These are phyloP conservation scores for Phylloscopus whistleri DNA, from an alignment of 2,113 vertebrate species.

Conservation along the genomic window DNA sequence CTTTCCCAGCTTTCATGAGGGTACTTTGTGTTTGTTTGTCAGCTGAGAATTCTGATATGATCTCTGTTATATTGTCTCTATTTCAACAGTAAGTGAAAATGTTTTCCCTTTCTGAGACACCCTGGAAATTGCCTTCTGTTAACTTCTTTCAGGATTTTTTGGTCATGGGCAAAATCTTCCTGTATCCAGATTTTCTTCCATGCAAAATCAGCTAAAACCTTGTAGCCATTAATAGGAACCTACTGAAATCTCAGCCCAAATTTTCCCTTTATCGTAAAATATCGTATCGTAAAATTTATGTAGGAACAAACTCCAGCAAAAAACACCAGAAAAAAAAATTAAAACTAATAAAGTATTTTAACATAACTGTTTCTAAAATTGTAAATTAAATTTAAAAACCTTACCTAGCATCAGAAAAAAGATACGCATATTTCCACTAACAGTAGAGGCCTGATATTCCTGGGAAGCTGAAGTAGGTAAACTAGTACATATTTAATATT, in stretches of 20 bases:
- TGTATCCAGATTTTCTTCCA: background rate
- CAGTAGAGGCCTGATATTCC: background rate
- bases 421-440: background rate
- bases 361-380: background rate
- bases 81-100: background rate
- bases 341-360: background rate
- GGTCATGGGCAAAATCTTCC: background rate
- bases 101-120: background rate
- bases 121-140: background rate
- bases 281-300: background rate
- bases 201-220: background rate
- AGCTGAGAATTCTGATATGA: background rate
- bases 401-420: background rate
- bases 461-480: background rate
- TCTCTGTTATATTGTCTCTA: background rate
- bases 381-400: background rate
- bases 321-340: accelerated
- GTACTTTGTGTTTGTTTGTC: background rate
- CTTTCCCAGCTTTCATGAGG: background rate
- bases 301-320: background rate
- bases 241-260: background rate
- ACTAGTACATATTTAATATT: background rate
- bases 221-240: background rate
- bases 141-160: background rate
- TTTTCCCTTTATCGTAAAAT: too few relatives aligned